Base-by-base conservation (phyloP, 1,140 invertebrate species). In the Diachasma alloeum region DNA sequence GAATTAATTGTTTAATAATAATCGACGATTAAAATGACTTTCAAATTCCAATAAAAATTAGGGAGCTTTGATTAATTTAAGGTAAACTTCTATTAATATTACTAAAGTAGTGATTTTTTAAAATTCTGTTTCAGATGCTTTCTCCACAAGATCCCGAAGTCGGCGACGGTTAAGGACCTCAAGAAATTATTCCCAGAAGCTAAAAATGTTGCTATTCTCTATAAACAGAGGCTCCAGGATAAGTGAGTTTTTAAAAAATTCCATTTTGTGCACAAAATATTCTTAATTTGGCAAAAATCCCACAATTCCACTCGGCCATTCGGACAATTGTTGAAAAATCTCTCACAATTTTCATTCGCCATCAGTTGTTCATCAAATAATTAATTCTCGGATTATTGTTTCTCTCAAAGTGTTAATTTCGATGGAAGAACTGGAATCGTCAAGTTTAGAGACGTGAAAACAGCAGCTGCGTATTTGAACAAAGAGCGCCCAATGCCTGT, bases 361-460 rank as follows among this genome's bases (percentile, higher is more conserved):
- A 31, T 31, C 2, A 2, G 2, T 31, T 31, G 6, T 31, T 31
- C 31, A 31, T 31, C 31, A 31, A 6, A 31, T 31, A 31, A 31
- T 31, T 31, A 48, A 73, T 42, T 68, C 13, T 53, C 37, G 36
- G 2, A 17, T 53, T 42, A 37, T 67, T 31, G 48, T 77, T 46
- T 77, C 75, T 68, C 31, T 31, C 6, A 31, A 87, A 83, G 9
- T n/a, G 86, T 82, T 82, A 63, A 44, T 85, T 1, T 81, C 81
- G 15, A 83, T 84, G 78, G 15, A 36, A 86, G 83, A 48, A 56
- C 67, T 42, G 84, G 83, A 8, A 80, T 83, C 2, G 26, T 79
- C 37, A 86, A 81, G 75, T 76, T 86, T 31, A 70, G 80, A 39
- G 79, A 46, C 69, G 8, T 42, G 3, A 44, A 80, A 6, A 1